Evolutionary conservation across 2,113 vertebrate genomes (phyloP), one percentile per base, ranked within the genome.

Genomic region (Poecilia latipinna): DNA sequence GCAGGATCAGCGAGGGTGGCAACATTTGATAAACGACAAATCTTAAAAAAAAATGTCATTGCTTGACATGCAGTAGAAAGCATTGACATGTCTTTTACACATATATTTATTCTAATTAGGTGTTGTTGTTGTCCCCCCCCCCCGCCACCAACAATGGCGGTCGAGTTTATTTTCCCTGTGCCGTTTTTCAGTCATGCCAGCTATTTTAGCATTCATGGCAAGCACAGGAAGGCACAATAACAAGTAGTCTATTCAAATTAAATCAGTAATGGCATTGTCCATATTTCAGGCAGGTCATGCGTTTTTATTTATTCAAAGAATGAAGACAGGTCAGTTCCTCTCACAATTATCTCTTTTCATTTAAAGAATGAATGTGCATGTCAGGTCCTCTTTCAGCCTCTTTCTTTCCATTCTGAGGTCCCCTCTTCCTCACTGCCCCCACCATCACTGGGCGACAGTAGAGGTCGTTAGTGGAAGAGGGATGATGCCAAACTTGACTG

Each of bases 401-500:
- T 89, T 89, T 91, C 91, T 86, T 83, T 90, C 87, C 65, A 85
- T 91, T 85, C 84, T 84, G 48, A 78, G 81, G 67, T 57, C 75
- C 86, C 87, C 79, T 83, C 63, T 76, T 90, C 84, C 83, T 70
- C 54, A 60, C 89, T 92, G 90, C 91, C 87, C 90, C 86, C 69
- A 69, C 89, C 92, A 90, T 93, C 92, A 89, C 86, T 74, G 83
- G 76, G 78, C 83, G 93, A 95, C 93, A 94, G 94, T 92, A 94
- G 92, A 94, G 93, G 94, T 95, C 93, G 82, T 95, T 95, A 95
- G 91, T 87, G 83, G 89, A 93, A 94, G 93, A 95, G 89, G 89
- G 93, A 95, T 95, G 94, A 93, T 93, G 92, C 91, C 90, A 90
- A 93, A 94, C 93, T 93, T 93, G 93, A 93, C 92, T 95, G 91